Base-by-base conservation (phyloP, 2,113 vertebrate genomes). In the Myotis brandtii region DNA sequence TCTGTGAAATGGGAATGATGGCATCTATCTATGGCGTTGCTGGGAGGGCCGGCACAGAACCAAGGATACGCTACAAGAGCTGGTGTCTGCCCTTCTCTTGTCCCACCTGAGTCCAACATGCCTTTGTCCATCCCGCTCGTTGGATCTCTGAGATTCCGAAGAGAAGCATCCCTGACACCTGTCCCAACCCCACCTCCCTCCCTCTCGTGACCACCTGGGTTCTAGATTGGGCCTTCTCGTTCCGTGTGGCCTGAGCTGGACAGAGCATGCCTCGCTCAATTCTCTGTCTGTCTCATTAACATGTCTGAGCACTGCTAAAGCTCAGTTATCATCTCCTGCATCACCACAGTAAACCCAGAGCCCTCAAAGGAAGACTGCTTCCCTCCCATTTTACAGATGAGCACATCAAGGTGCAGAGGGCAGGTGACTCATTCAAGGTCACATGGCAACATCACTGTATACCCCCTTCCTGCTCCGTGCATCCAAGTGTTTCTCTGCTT, bases 381-480 rank as follows among this genome's bases (percentile, higher is more conserved):
- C 56, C n/a, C 5, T 13, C 2, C 69, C 21, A 7, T 79, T 66
- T 93, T 40, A 73, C 48, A 91, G 62, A 69, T 9, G 46, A 46
- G 27, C 10, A 86, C 54, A 25, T 46, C 5, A 14, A 64, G 73
- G 82, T 11, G 25, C 59, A 16, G 43, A 69, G 21, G 82, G 46
- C 9, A 6, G 10, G 27, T 30, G 17, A 12, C 54, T 62, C 1
- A 3, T 16, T 73, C n/a, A 67, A 83, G 66, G 81, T 86, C 91
- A 59, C 40, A 5, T 0, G 12, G 43, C 52, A 76, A 16, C 13
- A 3, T 9, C 34, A 10, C 25, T 5, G 23, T 0, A 13, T 0
- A 23, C 72, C 7, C 13, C 6, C 25, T n/a, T 37, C 16, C 48
- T 43, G 66, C 34, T 48, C 67, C 30, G 48, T 27, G 76, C n/a